These are phyloP conservation scores for Catostylus mosaicus DNA, from an alignment of 30 jellyfish, hydroid and myxozoan genomes.

Conservation along the genomic window DNA sequence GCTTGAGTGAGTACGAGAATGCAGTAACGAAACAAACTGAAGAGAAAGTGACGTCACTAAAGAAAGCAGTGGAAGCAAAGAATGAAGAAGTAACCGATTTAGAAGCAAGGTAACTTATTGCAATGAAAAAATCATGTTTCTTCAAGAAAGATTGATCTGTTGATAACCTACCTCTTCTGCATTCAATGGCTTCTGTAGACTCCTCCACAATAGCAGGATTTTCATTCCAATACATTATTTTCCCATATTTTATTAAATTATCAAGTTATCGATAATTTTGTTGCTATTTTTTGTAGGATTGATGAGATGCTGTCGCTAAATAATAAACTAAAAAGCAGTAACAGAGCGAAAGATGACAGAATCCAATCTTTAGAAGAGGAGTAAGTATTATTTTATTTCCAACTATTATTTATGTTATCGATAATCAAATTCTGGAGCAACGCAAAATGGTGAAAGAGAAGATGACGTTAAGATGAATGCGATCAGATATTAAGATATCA, in stretches of 20 bases:
- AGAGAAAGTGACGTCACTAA: constrained; percentile 51
- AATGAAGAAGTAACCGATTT: constrained; percentile 62
- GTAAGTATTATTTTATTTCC: constrained; percentile 29
- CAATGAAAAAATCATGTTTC: too few relatives aligned
- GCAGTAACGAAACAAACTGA: constrained; percentile 51
- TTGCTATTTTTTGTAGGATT: constrained; percentile 41
- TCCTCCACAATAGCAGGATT: too few relatives aligned
- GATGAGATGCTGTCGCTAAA: constrained; percentile 79
- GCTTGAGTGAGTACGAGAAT: constrained; percentile 53
- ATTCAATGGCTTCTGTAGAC: too few relatives aligned
- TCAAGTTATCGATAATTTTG: too few relatives aligned
- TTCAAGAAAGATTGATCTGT: not conserved
- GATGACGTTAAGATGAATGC: too few relatives aligned
- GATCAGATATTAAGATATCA: too few relatives aligned
- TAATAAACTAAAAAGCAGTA: constrained; percentile 78
- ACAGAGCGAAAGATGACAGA: constrained; percentile 78
- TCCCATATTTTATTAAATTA: too few relatives aligned
- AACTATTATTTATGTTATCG: too few relatives aligned
- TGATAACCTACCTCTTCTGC: not conserved
- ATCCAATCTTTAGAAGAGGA: constrained; percentile 87
- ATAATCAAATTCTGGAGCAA: too few relatives aligned
- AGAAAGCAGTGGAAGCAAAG: constrained; percentile 52
- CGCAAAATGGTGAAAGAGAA: too few relatives aligned
- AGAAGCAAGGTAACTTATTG: constrained; percentile 81
- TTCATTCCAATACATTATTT: too few relatives aligned